A percentile compares a stretch with the other conserved stretches of the same genome.
Conservation (phyloP, 2,797 vertebrate species). For the Harpagifer antarcticus region DNA sequence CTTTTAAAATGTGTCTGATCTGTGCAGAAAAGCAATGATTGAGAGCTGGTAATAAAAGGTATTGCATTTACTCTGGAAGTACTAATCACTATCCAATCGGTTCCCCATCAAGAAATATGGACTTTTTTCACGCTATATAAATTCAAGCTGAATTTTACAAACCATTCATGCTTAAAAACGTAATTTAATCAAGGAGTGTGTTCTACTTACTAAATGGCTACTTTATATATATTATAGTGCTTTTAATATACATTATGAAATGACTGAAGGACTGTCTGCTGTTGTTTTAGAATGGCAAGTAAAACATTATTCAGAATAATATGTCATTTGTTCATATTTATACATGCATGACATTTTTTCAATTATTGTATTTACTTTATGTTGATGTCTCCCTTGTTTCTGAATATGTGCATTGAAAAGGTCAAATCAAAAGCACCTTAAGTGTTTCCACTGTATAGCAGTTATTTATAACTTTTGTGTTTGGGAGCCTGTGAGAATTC, state of each 20-base stretch:
- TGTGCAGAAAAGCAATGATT: conserved; percentile 35
- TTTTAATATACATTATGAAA: background rate
- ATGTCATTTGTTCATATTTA: no score
- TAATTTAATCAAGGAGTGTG: background rate
- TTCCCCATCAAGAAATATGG: background rate
- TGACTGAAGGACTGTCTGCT: background rate
- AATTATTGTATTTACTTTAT: background rate
- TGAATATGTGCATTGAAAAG: conserved; percentile 3
- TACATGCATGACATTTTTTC: background rate
- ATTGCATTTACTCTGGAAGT: conserved; percentile 1
- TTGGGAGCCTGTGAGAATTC: background rate
- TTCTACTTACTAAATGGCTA: background rate
- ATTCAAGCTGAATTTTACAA: background rate
- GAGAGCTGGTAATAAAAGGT: conserved; percentile 24
- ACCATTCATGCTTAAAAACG: background rate
- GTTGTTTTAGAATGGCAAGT: background rate
- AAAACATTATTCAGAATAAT: no score
- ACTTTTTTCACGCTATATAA: background rate
- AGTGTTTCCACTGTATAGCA: background rate
- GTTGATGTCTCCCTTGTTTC: background rate
- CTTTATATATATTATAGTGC: background rate
- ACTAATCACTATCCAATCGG: background rate
- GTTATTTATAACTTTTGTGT: background rate
- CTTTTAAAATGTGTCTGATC: conserved; percentile 65
- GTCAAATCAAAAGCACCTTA: conserved; percentile 10